phyloP scores from a whole-genome alignment of 2,888 invertebrate genomes.

The Ochropacha duplaris region DNA sequence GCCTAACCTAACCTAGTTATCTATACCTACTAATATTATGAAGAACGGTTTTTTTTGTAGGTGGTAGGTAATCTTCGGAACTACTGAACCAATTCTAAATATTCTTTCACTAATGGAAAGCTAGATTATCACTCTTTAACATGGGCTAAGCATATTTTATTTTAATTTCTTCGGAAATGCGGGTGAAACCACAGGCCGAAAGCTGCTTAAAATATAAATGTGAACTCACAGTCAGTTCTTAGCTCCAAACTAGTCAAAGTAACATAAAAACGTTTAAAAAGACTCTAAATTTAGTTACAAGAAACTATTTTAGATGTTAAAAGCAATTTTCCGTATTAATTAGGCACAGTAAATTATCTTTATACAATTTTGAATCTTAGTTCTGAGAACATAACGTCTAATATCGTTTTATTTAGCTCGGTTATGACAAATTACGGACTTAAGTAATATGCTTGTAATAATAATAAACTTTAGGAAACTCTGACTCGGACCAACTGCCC shows the following conservation, averaged over 20 bases:
- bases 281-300: not conserved
- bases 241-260: not conserved
- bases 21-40: no score
- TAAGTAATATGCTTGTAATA: constrained; percentile 7
- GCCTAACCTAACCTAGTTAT: no score
- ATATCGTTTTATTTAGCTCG: not conserved
- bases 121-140: no score
- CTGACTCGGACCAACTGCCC: constrained; percentile 72
- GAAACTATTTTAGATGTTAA: not conserved
- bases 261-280: constrained; percentile 9
- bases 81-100: no score
- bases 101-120: no score
- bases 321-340: not conserved
- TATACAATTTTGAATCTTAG: not conserved
- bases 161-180: no score
- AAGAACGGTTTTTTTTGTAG: no score
- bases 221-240: no score
- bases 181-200: no score
- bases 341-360: not conserved
- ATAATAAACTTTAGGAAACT: constrained; percentile 56
- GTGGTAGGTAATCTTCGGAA: no score
- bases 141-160: no score
- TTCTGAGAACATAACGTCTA: not conserved
- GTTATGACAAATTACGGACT: not conserved
- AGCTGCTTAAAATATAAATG: no score